Evolutionary conservation across 1,140 invertebrate genomes (phyloP), one percentile per base, ranked within the genome.

Genomic region (Scaptomyza montana): DNA sequence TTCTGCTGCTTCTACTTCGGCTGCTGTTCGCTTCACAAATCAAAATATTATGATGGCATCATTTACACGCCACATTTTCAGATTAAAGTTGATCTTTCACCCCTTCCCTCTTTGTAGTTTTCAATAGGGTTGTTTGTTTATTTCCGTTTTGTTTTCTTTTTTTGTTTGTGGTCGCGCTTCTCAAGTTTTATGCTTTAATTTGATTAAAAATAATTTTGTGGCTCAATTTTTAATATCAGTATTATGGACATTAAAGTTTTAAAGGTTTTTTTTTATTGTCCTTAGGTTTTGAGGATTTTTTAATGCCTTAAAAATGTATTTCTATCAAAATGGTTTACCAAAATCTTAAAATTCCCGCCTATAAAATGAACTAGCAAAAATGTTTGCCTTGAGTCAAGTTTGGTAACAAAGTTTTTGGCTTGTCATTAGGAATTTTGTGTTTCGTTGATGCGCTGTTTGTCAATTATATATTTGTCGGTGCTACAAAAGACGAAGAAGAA

Each of bases 1-100:
- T 63, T n/a, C 45, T 65, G 33, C 61, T 47, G 36, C 63, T 65
- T 62, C 63, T 62, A 49, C 39, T 36, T 36, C 33, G 50, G 12
- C 28, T 28, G 8, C 9, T 33, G 51, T 9, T 6, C 43, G 53
- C 8, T 70, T 77, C 71, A 75, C 63, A 80, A 77, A 81, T 90
- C 87, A 84, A 77, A 90, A 90, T 87, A 90, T 90, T 90, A 62
- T 90, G 87, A 90, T 90, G 87, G 81, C 87, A 76, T 90, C 64
- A 90, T 90, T 90, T 90, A 90, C 87, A 90, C 87, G 87, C 87
- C 72, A 77, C 79, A 84, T 84, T 86, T 63, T 77, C 70, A 72
- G 87, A 80, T 90, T 90, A 71, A 55, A 74, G 77, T 84, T 90
- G 70, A 87, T 76, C 81, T 68, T 28, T 61, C 80, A 54, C 28